Evolutionary conservation across 2,797 vertebrate species (phyloP), one percentile per base, ranked within the genome.

Genomic region (Brachyalestes nurse): DNA sequence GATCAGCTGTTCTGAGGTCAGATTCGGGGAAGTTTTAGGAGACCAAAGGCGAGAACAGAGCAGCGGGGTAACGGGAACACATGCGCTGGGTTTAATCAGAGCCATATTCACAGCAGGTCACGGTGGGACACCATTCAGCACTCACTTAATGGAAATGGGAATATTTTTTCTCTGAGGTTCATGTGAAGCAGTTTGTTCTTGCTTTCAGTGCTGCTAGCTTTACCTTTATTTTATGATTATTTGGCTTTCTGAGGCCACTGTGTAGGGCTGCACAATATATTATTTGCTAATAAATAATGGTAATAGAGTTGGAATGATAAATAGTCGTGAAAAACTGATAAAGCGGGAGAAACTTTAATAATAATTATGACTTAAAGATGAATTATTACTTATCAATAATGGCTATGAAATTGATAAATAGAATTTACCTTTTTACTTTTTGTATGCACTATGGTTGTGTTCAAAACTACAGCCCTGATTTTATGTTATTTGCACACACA

Each of bases 1-100:
- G 23, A 28, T 12, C 28, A 53, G 21, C 73, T 76, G 79, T 53
- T 76, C 73, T 76, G 45, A 75, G 55, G 69, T 81, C 80, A 81
- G 74, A 25, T 19, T 23, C 17, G 16, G 38, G 8, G n/a, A 25
- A 40, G 19, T 58, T 65, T 71, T 64, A 8, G 34, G 55, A 57
- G 69, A 42, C 57, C 69, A 16, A 51, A 25, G 38, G 42, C 45
- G 42, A 71, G 38, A 67, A 57, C 75, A 47, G 61, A 81, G 58
- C 66, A 76, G 55, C 16, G 23, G 40, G 53, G 53, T 61, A 13
- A 53, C 55, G 19, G 80, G 58, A 82, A 51, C 60, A 47, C 62
- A 53, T 51, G 16, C 12, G 4, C 47, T 4, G 17, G n/a, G 45
- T 51, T 58, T 66, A 77, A 73, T 72, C 57, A 62, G n/a, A 58